phyloP scores from a whole-genome alignment of 1,140 invertebrate species.

The Hirudo medicinalis region DNA sequence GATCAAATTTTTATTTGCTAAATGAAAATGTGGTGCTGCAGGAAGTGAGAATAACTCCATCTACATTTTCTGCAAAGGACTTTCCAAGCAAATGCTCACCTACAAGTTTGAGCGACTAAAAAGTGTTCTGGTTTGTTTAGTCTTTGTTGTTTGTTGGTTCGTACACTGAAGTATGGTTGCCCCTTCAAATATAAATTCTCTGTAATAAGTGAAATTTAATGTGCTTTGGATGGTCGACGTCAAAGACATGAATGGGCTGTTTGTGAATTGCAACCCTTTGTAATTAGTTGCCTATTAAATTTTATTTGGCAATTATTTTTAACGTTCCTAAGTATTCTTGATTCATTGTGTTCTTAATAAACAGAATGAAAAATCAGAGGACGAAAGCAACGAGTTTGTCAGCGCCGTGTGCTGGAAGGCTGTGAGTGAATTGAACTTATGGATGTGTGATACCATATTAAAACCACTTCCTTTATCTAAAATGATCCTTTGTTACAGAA shows the following conservation, averaged over 20 bases:
- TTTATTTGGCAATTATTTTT: no score
- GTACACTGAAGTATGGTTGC: not conserved
- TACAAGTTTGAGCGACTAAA: conserved; percentile 75
- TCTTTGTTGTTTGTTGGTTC: not conserved
- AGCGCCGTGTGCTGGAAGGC: conserved; percentile 85
- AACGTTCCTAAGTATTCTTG: no score
- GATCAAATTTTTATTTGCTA: conserved; percentile 17
- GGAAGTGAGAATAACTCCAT: conserved; percentile 82
- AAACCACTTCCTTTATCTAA: not conserved
- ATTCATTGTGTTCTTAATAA: conserved; percentile 32
- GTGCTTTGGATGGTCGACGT: not conserved
- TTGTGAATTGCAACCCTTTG: no score
- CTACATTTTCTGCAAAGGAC: conserved; percentile 81
- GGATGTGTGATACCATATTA: not conserved
- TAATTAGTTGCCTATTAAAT: no score
- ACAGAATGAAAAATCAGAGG: conserved; percentile 58
- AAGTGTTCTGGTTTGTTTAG: conserved; percentile 53
- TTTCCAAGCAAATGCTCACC: conserved; percentile 71
- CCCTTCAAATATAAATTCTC: not conserved
- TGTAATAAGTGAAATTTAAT: not conserved
- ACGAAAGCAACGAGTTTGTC: conserved; percentile 82
- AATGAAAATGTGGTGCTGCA: conserved; percentile 25
- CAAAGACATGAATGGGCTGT: conserved; percentile 14
- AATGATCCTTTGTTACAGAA: conserved; percentile 43
- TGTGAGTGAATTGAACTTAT: conserved; percentile 30